Percentiles rank a stretch among this genome's conserved stretches.
These are phyloP conservation scores for Strix uralensis DNA, from an alignment of 2,113 vertebrate species.

Conservation along the genomic window DNA sequence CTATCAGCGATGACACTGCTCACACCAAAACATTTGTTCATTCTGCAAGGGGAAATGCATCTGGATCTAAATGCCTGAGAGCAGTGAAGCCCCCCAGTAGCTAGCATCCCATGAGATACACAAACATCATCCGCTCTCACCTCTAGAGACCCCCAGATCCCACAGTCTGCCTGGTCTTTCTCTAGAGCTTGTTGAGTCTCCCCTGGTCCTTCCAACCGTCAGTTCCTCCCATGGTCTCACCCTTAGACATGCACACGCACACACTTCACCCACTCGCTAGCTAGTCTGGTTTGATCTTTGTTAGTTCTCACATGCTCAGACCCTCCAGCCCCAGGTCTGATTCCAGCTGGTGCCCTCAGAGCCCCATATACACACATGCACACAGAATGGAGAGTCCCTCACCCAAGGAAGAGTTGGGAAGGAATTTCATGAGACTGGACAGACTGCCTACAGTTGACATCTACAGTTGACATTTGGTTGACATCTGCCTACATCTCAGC, in stretches of 20 bases:
- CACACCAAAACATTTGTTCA: background rate
- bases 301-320: rapidly evolving
- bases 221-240: background rate
- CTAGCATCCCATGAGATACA: background rate
- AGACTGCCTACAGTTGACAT: background rate
- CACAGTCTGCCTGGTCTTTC: background rate
- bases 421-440: background rate
- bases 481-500: background rate
- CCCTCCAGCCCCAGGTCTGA: rapidly evolving
- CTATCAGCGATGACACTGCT: background rate
- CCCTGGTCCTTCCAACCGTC: background rate
- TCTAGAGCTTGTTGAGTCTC: background rate
- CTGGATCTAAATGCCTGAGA: background rate
- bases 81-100: background rate
- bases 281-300: background rate
- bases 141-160: background rate
- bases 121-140: background rate
- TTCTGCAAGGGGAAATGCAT: background rate
- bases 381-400: background rate
- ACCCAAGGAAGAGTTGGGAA: background rate
- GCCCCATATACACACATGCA: background rate
- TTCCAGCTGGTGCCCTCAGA: rapidly evolving
- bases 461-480: background rate
- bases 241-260: background rate
- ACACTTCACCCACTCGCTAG: rapidly evolving